phyloP scores from a whole-genome alignment of 1,140 invertebrate genomes.

The Melanaphis sacchari region DNA sequence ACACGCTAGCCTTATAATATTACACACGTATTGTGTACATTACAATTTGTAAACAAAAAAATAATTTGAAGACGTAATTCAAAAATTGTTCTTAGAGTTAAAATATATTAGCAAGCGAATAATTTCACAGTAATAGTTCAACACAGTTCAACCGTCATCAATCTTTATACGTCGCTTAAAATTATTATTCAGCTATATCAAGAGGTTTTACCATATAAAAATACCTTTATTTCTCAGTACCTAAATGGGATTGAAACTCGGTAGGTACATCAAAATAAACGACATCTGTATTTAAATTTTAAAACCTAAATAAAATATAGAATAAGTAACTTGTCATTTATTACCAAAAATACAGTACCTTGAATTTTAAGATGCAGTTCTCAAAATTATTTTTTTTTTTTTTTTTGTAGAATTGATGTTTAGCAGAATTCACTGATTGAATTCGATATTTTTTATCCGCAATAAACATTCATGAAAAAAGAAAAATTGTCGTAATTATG shows the following conservation, averaged over 20 bases:
- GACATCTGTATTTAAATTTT: background rate
- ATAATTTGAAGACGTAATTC: background rate
- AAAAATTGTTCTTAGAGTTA: background rate
- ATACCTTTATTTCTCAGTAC: background rate
- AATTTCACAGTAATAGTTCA: background rate
- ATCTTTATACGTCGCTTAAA: background rate
- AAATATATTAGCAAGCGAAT: background rate
- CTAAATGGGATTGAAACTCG: background rate
- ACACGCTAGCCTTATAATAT: background rate
- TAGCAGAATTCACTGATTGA: background rate
- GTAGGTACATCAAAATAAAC: background rate
- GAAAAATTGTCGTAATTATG: background rate
- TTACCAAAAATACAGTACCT: background rate
- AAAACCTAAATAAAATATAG: background rate
- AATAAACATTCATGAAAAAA: background rate
- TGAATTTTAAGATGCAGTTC: background rate
- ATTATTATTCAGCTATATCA: background rate
- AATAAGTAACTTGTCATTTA: background rate
- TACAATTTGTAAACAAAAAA: background rate
- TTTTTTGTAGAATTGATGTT: background rate
- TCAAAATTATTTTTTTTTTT: background rate
- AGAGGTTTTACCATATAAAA: background rate
- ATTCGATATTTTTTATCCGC: background rate
- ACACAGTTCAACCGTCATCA: background rate
- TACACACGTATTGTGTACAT: background rate